Evolutionary conservation across 2,113 vertebrate species (phyloP), one percentile per base, ranked within the genome.

Genomic region (Excalfactoria chinensis): DNA sequence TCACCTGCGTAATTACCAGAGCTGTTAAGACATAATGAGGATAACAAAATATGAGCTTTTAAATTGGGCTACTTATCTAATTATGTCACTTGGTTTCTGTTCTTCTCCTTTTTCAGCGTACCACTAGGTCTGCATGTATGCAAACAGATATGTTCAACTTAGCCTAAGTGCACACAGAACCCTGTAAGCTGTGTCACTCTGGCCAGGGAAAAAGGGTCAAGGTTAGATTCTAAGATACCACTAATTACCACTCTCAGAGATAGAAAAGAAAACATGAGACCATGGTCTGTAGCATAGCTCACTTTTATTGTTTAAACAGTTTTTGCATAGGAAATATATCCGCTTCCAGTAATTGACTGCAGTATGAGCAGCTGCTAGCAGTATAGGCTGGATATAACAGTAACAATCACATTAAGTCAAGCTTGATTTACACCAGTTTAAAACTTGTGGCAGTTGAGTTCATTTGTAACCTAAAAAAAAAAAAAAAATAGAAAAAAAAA

Each of bases 271-370:
- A 86, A 97, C 95, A 92, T 68, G 96, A 97, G 94, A 96, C 97
- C 84, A 95, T 81, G 90, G 74, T 94, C 98, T 99, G 99, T 99
- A 99, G 99, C 99, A 99, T 99, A 99, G 99, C 99, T 99, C 99
- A 99, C 99, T 99, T 99, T 99, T 99, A 99, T 99, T 99, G 99
- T 99, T 99, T 99, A 99, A 99, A 99, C 98, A 99, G 99, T 99
- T 99, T 98, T 99, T 99, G 99, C 99, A 99, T 99, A 99, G 99
- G 99, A 99, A 99, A 99, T 99, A 99, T 99, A 99, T 99, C 98
- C 98, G 99, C 99, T 99, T 99, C 99, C 99, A 99, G 99, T 99
- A 99, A 99, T 99, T 99, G 99, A 99, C 99, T 99, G 99, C 99
- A 99, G 99, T 99, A 99, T 99, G 99, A 99, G 99, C 99, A 99